These are phyloP conservation scores for Meiosimyza platycephala DNA, from an alignment of 2,888 invertebrate genomes.

Conservation along the genomic window DNA sequence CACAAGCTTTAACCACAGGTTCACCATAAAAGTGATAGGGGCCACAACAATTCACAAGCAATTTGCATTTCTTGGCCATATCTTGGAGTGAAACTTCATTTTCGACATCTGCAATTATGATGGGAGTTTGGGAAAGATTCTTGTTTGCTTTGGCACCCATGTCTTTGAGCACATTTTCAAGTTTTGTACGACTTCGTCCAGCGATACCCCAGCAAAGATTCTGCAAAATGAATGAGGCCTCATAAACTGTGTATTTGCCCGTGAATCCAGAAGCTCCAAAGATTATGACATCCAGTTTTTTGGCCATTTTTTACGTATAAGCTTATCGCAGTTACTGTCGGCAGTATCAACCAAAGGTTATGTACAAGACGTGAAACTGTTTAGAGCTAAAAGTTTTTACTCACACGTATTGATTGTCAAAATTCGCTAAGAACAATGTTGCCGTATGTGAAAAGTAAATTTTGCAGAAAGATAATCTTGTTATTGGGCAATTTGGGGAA, in stretches of 20 bases:
- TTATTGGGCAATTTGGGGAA: too few relatives aligned
- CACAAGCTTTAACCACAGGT: constrained; percentile 87
- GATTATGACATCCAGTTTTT: constrained; percentile 80
- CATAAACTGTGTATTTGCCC: constrained; percentile 84
- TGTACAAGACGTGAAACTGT: too few relatives aligned
- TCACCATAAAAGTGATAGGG: constrained; percentile 91
- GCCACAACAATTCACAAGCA: constrained; percentile 93
- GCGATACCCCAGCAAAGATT: constrained; percentile 88
- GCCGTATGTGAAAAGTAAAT: too few relatives aligned
- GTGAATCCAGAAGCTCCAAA: constrained; percentile 96
- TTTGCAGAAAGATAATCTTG: too few relatives aligned
- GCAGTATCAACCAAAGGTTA: too few relatives aligned
- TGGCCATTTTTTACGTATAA: constrained; percentile 59
- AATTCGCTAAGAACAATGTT: too few relatives aligned
- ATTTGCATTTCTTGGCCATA: constrained; percentile 84
- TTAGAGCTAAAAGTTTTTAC: too few relatives aligned
- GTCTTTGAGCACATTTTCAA: constrained; percentile 68
- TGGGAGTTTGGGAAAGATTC: constrained; percentile 71
- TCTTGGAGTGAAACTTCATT: constrained; percentile 78
- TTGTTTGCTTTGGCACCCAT: constrained; percentile 69
- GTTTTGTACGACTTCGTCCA: constrained; percentile 75
- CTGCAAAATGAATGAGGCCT: constrained; percentile 69
- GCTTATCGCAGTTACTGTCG: too few relatives aligned
- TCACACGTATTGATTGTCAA: too few relatives aligned
- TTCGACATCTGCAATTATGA: constrained; percentile 82